Evolutionary conservation across 2,113 vertebrate genomes (phyloP).

Genomic region (Enhydra lutris): DNA sequence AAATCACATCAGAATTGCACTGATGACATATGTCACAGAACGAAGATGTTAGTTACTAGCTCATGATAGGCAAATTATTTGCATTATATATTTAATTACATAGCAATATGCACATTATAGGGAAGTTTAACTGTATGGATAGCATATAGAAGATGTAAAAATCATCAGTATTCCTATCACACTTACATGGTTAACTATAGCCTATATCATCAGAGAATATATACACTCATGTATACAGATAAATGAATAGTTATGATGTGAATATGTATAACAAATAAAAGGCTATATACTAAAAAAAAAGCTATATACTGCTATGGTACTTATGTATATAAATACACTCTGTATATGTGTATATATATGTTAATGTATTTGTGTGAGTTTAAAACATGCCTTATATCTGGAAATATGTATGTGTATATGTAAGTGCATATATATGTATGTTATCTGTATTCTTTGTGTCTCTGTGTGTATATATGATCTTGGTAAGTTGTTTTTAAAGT

Average conservation of each 20-base stretch:
- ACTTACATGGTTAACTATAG: background rate
- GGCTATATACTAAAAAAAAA: background rate
- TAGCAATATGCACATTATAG: background rate
- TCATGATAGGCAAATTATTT: background rate
- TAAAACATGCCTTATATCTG: background rate
- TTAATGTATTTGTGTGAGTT: background rate
- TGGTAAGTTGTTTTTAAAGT: background rate
- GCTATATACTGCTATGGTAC: background rate
- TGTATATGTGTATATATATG: background rate
- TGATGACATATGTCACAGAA: constrained; percentile 21
- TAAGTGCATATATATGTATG: background rate
- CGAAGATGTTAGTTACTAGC: constrained; percentile 8
- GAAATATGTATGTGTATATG: background rate
- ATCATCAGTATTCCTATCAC: background rate
- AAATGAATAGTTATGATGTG: background rate
- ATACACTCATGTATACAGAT: background rate
- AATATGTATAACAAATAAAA: background rate
- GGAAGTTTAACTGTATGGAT: background rate
- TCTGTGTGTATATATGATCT: background rate
- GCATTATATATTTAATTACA: constrained; percentile 41
- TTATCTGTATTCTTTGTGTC: background rate
- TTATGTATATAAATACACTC: background rate
- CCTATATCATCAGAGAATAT: background rate
- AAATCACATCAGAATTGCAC: constrained; percentile 53
- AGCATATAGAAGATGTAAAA: background rate